These are phyloP conservation scores for Hypena proboscidalis DNA, from an alignment of 2,888 invertebrate species.

Conservation along the genomic window DNA sequence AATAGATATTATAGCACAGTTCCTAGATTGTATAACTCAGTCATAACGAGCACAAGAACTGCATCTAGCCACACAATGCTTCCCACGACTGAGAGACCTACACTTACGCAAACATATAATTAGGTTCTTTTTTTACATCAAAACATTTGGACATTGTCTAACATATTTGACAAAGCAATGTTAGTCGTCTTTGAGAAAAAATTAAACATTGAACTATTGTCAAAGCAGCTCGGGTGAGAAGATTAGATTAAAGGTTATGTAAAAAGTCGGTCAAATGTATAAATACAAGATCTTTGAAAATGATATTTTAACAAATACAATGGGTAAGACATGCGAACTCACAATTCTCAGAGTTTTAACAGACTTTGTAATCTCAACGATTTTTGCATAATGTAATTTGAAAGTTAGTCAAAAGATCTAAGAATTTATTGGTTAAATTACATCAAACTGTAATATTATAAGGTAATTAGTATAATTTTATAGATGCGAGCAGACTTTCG, in stretches of 20 bases:
- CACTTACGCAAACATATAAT: slow-evolving; percentile 75
- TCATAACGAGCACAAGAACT: slow-evolving; percentile 61
- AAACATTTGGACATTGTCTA: slow-evolving; percentile 66
- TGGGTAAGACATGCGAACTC: slow-evolving; percentile 15
- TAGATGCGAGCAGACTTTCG: slow-evolving; percentile 38
- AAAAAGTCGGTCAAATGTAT: slow-evolving; percentile 46
- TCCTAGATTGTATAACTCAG: slow-evolving; percentile 69
- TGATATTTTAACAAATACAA: slow-evolving; percentile 40
- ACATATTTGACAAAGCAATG: slow-evolving; percentile 63
- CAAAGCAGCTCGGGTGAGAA: slow-evolving; percentile 42
- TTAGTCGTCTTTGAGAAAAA: slow-evolving; percentile 53
- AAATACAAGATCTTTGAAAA: slow-evolving; percentile 40
- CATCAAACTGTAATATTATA: slow-evolving; percentile 25
- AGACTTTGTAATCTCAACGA: slow-evolving; percentile 3
- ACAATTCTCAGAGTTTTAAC: slow-evolving; percentile 4
- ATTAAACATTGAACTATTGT: slow-evolving; percentile 52
- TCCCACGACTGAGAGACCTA: slow-evolving; percentile 51
- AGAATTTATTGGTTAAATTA: slow-evolving; percentile 27
- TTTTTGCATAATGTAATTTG: slow-evolving; percentile 17
- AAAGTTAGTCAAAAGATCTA: slow-evolving; percentile 27
- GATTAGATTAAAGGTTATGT: slow-evolving; percentile 44
- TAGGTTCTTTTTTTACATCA: slow-evolving; percentile 59
- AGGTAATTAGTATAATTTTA: slow-evolving; percentile 39
- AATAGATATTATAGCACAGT: slow-evolving; percentile 50
- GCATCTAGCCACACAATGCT: slow-evolving; percentile 49